These are phyloP conservation scores for Dermochelys coriacea DNA, from an alignment of 2,797 vertebrate species.

Conservation along the genomic window DNA sequence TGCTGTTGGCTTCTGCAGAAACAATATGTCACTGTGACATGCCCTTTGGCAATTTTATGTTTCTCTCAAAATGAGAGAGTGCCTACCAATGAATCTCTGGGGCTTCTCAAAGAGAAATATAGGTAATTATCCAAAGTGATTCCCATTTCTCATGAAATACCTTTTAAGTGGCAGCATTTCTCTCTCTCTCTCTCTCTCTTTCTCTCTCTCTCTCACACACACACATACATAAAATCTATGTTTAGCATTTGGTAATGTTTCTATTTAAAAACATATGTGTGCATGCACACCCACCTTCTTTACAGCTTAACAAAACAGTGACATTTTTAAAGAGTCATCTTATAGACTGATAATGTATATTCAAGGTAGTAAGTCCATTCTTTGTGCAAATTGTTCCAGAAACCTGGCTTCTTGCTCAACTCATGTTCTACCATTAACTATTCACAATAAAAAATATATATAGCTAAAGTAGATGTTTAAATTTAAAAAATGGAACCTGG, in stretches of 20 bases:
- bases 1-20: background rate
- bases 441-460: background rate
- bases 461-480: background rate
- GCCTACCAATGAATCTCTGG: background rate
- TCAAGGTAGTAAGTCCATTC: background rate
- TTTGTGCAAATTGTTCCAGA: background rate
- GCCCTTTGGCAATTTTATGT: background rate
- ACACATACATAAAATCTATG: background rate
- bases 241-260: background rate
- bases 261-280: background rate
- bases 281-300: background rate
- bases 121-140: background rate
- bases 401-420: background rate
- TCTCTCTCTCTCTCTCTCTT: background rate
- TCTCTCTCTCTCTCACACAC: background rate
- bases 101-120: background rate
- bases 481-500: background rate
- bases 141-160: background rate
- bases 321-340: background rate
- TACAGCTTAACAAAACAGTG: background rate
- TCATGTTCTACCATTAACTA: background rate
- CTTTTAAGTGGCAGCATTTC: background rate
- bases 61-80: constrained; percentile 20
- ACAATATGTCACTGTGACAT: background rate
- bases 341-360: background rate